phyloP scores from a whole-genome alignment of 37 sponge, comb jelly and placozoan species.

The Chondrilla cf. caribensis region DNA sequence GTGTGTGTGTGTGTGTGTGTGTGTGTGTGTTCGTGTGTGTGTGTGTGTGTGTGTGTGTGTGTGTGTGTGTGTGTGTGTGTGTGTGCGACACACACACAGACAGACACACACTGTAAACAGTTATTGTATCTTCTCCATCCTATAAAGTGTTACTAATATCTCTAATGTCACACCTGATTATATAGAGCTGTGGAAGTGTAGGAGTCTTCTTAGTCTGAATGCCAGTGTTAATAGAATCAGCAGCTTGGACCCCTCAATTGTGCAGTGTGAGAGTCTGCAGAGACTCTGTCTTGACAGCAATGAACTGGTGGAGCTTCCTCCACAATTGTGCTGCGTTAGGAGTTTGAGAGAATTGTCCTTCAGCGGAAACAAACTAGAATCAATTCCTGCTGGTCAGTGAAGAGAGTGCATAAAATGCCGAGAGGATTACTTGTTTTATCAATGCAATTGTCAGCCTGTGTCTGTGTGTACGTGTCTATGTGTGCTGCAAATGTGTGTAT shows the following conservation, averaged over 20 bases:
- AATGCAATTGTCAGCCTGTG: too few relatives aligned
- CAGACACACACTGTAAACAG: too few relatives aligned
- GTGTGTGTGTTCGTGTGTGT: slow-evolving; percentile 23
- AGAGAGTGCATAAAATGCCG: too few relatives aligned
- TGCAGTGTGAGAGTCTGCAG: slow-evolving; percentile 14
- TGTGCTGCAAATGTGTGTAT: too few relatives aligned
- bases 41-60: slow-evolving; percentile 29
- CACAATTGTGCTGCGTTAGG: slow-evolving; percentile 9
- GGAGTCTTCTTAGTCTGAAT: not conserved
- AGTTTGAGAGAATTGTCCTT: slow-evolving; percentile 16
- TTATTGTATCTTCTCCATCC: too few relatives aligned
- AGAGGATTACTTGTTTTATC: too few relatives aligned
- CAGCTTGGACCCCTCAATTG: not conserved
- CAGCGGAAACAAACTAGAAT: slow-evolving; percentile 24
- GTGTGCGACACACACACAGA: too few relatives aligned
- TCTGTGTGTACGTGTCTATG: too few relatives aligned
- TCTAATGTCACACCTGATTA: too few relatives aligned
- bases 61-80: slow-evolving; percentile 4
- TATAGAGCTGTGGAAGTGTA: not conserved
- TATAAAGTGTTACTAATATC: too few relatives aligned
- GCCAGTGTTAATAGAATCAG: slow-evolving; percentile 1
- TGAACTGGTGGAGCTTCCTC: slow-evolving; percentile 15
- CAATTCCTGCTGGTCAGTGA: slow-evolving; percentile 18
- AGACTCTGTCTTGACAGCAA: slow-evolving; percentile 32
- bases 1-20: slow-evolving; percentile 10